These are phyloP conservation scores for Brevimyrus niger DNA, from an alignment of 2,113 vertebrate species.

Conservation along the genomic window DNA sequence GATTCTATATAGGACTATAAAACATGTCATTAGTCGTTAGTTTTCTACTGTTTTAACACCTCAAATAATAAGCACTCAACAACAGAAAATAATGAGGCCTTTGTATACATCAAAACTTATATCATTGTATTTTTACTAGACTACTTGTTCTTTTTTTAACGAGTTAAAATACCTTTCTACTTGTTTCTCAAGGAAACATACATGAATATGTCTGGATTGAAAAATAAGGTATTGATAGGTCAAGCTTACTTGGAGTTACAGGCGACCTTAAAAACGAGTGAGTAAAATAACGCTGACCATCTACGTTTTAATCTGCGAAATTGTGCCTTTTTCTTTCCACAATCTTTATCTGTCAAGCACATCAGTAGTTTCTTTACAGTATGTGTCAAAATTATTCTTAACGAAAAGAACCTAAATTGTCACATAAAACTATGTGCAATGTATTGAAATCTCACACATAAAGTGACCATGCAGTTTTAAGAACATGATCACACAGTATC, in stretches of 20 bases:
- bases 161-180: conserved; percentile 4
- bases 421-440: background rate
- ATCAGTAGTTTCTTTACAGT: background rate
- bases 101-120: background rate
- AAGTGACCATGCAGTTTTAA: background rate
- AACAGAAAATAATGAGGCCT: background rate
- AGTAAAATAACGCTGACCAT: background rate
- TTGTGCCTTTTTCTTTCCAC: background rate
- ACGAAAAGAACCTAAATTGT: background rate
- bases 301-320: background rate
- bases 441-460: background rate
- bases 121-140: background rate
- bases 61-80: background rate
- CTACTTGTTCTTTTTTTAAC: background rate
- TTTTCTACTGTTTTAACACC: background rate
- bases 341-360: background rate
- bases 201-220: background rate
- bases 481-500: background rate
- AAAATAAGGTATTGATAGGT: background rate
- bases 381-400: background rate
- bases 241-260: conserved; percentile 5
- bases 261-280: background rate
- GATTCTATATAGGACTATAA: background rate
- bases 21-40: background rate
- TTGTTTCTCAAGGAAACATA: conserved; percentile 5